phyloP scores from a whole-genome alignment of 2,113 vertebrate species.

The Passer montanus region DNA sequence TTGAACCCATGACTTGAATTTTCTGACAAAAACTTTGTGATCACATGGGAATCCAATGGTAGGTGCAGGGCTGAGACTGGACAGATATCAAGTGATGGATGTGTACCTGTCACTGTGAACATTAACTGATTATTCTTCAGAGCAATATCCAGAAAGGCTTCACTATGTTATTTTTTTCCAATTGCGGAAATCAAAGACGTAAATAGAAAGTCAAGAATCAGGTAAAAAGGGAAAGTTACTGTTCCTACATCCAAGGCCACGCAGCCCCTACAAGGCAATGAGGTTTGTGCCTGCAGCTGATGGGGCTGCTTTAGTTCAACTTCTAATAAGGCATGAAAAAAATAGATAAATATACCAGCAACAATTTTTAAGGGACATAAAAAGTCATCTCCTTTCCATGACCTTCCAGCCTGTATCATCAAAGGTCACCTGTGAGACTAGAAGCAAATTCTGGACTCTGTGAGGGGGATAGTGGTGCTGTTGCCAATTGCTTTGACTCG shows the following conservation, averaged over 20 bases:
- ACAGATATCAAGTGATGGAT: background rate
- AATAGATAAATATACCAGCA: background rate
- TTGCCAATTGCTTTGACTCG: conserved; percentile 64
- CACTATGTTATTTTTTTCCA: background rate
- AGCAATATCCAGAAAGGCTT: background rate
- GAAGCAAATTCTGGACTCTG: conserved; percentile 57
- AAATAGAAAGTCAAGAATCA: background rate
- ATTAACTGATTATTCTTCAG: background rate
- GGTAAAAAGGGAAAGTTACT: background rate
- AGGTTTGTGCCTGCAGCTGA: background rate
- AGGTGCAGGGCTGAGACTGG: background rate
- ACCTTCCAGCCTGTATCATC: conserved; percentile 47
- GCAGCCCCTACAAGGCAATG: background rate
- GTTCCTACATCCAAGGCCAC: accelerated
- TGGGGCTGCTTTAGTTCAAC: background rate
- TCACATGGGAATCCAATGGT: accelerated
- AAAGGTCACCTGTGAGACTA: conserved; percentile 55
- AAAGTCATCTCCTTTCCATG: background rate
- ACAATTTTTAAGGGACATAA: background rate
- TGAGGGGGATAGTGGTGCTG: conserved; percentile 33
- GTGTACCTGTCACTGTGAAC: background rate
- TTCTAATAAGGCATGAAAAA: background rate
- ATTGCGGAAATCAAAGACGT: background rate
- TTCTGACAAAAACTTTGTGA: background rate
- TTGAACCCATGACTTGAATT: background rate